phyloP scores from a whole-genome alignment of 2,888 invertebrate genomes.

The Leptinotarsa juncta region DNA sequence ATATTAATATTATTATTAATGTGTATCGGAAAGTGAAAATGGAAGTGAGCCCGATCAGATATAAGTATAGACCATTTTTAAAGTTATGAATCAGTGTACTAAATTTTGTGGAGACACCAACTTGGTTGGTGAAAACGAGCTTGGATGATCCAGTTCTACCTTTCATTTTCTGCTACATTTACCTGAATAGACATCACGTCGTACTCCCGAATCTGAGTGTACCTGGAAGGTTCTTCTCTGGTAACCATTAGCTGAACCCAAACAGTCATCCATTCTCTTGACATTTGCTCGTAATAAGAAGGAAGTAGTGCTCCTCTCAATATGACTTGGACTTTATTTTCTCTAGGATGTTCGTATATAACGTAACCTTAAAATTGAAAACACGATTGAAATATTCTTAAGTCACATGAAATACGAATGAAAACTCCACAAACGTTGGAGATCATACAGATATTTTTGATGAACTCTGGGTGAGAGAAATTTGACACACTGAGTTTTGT shows the following conservation, averaged over 20 bases:
- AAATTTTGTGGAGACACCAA: no score
- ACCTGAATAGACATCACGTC: slow-evolving; percentile 64
- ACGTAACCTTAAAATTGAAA: slow-evolving; percentile 49
- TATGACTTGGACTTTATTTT: slow-evolving; percentile 68
- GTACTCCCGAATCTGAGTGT: slow-evolving; percentile 50
- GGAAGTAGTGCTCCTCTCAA: slow-evolving; percentile 74
- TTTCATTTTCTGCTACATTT: slow-evolving; percentile 8
- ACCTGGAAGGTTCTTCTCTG: slow-evolving; percentile 49
- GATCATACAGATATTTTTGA: no score
- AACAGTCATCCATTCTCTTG: slow-evolving; percentile 65
- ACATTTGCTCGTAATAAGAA: slow-evolving; percentile 67
- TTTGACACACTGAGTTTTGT: no score
- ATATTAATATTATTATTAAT: no score
- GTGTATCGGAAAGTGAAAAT: no score
- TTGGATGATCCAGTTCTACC: no score
- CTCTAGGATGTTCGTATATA: slow-evolving; percentile 51
- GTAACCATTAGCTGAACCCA: slow-evolving; percentile 66
- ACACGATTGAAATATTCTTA: neutral
- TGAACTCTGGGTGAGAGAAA: no score
- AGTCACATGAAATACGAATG: neutral
- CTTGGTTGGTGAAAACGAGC: no score
- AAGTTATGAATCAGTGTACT: no score
- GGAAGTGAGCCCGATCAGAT: no score
- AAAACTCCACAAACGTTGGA: neutral
- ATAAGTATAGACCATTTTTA: no score